Evolutionary conservation across 2,888 invertebrate species (phyloP), one percentile per base, ranked within the genome.

Genomic region (Globia sparganii): DNA sequence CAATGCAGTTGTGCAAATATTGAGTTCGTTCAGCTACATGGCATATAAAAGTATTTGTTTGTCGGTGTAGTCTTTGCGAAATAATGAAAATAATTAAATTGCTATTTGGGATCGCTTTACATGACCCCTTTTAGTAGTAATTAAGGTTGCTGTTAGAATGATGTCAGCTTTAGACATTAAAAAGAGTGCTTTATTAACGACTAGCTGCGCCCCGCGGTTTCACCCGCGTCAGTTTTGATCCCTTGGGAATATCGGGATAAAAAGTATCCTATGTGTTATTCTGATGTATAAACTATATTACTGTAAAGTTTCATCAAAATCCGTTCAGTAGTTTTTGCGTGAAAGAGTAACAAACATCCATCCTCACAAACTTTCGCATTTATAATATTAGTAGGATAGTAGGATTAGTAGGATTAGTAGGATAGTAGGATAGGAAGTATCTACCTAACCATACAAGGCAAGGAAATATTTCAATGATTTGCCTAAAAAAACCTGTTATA

Each of bases 61-160:
- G n/a, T 37, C 34, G 53, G 13, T 69, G 49, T 37, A 15, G 18
- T 31, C 40, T 66, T 53, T 62, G 21, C 59, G 15, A 40, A 71
- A 62, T 68, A 68, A 61, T 67, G 49, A 61, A 34, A 66, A 13
- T 46, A 56, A 70, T 75, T 67, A 64, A 43, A 80, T 66, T 49
- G 34, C 49, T n/a, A n/a, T n/a, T 59, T 31, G 34, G n/a, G 58
- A 67, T n/a, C n/a, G 28, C 31, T 66, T 59, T 49, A 25, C 58
- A 53, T 28, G 58, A 25, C 56, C 37, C n/a, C 31, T 31, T 78
- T 59, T 49, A 13, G 40, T 49, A 15, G 25, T 53, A 59, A 78
- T 64, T n/a, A 58, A 49, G 31, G n/a, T 58, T 58, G 34, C 34
- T 34, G 9, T 34, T 25, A 49, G 8, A 40, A 40, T 59, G 21